Base-by-base conservation (phyloP, 2,113 vertebrate species). In the Caranx melampygus region DNA sequence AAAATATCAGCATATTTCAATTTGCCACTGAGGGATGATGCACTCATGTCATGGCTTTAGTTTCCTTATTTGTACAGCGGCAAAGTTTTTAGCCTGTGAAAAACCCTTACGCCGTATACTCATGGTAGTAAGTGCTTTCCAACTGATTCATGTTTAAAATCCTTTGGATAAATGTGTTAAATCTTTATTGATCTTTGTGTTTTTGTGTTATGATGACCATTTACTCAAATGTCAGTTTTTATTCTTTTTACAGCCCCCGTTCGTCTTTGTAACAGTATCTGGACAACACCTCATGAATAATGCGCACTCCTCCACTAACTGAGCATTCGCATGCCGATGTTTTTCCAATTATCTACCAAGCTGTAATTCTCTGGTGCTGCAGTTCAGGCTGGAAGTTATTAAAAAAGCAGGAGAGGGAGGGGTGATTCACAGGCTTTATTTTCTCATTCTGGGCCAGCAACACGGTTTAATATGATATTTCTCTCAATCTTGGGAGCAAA, bases 321-420 rank as follows among this genome's bases (percentile, higher is more conserved):
- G 10, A 69, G 75, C 86, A 21, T 74, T 89, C 31, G 44, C 40
- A 78, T 70, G 82, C 69, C 75, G 86, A 87, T 87, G 81, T 85
- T 86, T 90, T 91, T 91, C 87, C 89, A 92, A 88, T 92, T 89
- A 91, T 84, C 86, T 78, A 74, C 54, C 72, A 68, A 80, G 80
- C 86, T 87, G 88, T 90, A 89, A 89, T 87, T 91, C 87, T 91
- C 76, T 0, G 1, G 70, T 80, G 82, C 86, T 72, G 78, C 66
- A 75, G 71, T 88, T 83, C 68, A 47, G 68, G 31, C 78, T 77
- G 88, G 78, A 88, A 86, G 87, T 90, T 92, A 92, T 89, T 85
- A 84, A 79, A 90, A 67, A 63, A 79, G 59, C 33, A 81, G 44
- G 18, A 31, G 40, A 0, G 51, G 59, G 35, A 16, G 75, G 75